phyloP scores from a whole-genome alignment of 2,888 invertebrate genomes.

The Oscheius sp. region DNA sequence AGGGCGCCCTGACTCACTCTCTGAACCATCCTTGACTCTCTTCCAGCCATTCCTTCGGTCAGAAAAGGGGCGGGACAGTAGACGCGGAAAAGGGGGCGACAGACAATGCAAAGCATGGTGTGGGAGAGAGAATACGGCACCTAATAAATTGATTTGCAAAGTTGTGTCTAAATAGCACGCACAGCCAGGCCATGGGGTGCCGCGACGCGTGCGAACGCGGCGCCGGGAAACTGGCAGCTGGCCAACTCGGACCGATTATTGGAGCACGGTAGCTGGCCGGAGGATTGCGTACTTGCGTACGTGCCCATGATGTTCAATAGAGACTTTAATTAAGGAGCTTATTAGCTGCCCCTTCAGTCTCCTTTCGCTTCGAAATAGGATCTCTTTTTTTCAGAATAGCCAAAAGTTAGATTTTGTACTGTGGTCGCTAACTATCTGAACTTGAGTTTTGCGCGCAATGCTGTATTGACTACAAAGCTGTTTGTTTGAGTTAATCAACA shows the following conservation, averaged over 20 bases:
- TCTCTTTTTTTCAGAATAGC: too few species aligned
- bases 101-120: conserved; percentile 1
- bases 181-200: conserved; percentile 30
- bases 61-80: conserved; percentile 23
- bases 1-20: too few species aligned
- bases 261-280: not conserved
- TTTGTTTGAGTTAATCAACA: too few species aligned
- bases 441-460: too few species aligned
- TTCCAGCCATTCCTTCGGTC: not conserved
- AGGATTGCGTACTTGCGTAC: conserved; percentile 3
- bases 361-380: too few species aligned
- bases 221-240: conserved; percentile 25
- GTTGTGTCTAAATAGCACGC: conserved; percentile 43
- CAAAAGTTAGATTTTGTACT: too few species aligned
- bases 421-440: too few species aligned
- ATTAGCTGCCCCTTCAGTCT: not conserved
- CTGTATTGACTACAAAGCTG: too few species aligned
- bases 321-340: not conserved
- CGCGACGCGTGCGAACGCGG: conserved; percentile 38
- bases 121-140: conserved; percentile 29
- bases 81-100: conserved; percentile 7
- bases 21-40: too few species aligned
- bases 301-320: not conserved
- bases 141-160: conserved; percentile 45
- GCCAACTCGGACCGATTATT: conserved; percentile 10